Conservation (phyloP, 2,888 invertebrate genomes). For the Pelosia muscerda region DNA sequence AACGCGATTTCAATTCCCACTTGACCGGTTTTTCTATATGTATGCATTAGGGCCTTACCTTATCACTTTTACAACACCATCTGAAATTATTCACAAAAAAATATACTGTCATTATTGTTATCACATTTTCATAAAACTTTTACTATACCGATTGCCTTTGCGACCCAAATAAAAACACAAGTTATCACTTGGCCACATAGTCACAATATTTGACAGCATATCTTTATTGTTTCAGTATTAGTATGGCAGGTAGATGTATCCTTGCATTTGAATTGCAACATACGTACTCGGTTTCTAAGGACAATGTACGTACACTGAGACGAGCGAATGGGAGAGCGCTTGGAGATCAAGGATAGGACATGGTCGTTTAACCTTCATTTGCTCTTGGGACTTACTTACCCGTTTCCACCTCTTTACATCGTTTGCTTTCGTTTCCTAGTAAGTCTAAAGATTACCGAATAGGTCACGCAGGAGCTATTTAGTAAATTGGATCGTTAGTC, state of each 20-base stretch:
- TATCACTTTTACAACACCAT: not conserved
- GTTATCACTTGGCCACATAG: not conserved
- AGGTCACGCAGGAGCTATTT: not conserved
- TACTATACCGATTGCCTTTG: conserved; percentile 7
- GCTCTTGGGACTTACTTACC: conserved; percentile 4
- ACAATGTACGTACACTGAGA: not conserved
- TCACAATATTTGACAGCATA: not conserved
- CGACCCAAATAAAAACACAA: not conserved
- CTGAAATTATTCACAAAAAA: conserved; percentile 1
- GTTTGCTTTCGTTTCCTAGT: not conserved
- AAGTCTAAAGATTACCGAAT: not conserved
- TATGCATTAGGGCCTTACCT: not conserved
- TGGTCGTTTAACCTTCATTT: conserved; percentile 5
- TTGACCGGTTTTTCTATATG: not conserved
- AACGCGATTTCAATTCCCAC: no score
- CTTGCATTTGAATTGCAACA: not conserved
- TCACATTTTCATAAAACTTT: conserved; percentile 12
- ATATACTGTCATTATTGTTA: not conserved
- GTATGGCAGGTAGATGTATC: not conserved
- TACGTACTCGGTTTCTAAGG: not conserved
- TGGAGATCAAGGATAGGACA: conserved; percentile 12
- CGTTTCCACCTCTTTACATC: not conserved
- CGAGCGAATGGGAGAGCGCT: not conserved
- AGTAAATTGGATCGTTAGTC: not conserved
- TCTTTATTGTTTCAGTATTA: not conserved